A percentile compares a stretch with the other conserved stretches of the same genome.
Evolutionary conservation across 1,140 invertebrate genomes (phyloP).

Genomic region (Papilio polyxenes): DNA sequence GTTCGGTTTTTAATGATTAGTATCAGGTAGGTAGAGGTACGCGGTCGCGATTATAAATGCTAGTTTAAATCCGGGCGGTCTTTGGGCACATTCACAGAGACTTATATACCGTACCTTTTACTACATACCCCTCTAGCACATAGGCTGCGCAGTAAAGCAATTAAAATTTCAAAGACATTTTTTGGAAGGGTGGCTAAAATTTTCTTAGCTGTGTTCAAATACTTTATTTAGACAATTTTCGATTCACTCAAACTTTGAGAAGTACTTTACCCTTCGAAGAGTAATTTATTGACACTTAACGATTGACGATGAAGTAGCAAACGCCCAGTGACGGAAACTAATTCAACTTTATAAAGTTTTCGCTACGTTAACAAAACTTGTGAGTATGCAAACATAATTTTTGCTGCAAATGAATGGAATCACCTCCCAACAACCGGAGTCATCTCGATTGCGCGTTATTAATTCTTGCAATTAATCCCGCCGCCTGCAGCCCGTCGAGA

Average conservation of each 20-base stretch:
- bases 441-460: constrained; percentile 65
- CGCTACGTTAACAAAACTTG: neutral
- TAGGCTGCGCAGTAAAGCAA: constrained; percentile 57
- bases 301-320: too few relatives aligned
- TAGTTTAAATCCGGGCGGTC: constrained; percentile 50
- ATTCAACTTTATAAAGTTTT: neutral
- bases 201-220: neutral
- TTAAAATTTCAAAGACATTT: constrained; percentile 61
- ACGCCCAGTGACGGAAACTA: neutral
- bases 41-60: constrained; percentile 43
- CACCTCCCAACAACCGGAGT: constrained; percentile 30
- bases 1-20: neutral
- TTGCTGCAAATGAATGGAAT: constrained; percentile 49
- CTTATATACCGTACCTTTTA: neutral
- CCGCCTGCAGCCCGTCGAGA: constrained; percentile 48
- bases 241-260: too few relatives aligned
- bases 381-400: constrained; percentile 48
- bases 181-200: constrained; percentile 10
- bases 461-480: constrained; percentile 72
- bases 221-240: too few relatives aligned
- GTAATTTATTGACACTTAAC: too few relatives aligned
- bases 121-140: neutral
- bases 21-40: neutral
- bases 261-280: too few relatives aligned
- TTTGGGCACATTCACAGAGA: constrained; percentile 18